Evolutionary conservation across 37 sponge, comb jelly and placozoan species (phyloP), one percentile per base, ranked within the genome.

Genomic region (Halichondria panicea): DNA sequence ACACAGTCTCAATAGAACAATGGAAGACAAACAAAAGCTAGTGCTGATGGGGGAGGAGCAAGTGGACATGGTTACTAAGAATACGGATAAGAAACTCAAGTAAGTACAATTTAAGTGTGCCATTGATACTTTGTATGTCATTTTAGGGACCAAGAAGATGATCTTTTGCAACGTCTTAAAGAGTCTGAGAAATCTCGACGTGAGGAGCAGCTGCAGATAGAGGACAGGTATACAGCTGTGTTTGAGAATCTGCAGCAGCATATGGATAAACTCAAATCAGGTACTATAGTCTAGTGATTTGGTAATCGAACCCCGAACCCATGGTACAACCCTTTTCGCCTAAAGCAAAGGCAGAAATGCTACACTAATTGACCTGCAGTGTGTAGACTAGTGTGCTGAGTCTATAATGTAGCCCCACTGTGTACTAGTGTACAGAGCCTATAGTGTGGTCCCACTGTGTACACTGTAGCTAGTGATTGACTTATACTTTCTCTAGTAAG

Each of bases 1-100:
- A 43, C 59, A 30, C 31, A 70, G 46, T 48, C 77, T 70, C 12
- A 37, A 45, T 11, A 61, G 71, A 40, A 69, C 75, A 31, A 27
- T 68, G 7, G 86, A 85, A 3, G 86, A 85, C 50, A 85, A 78
- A 28, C 70, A 78, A 39, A 71, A 32, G 35, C 67, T 85, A 4
- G 41, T 85, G 3, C 12, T 45, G 27, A 79, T 78, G 40, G 86
- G 79, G 40, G 86, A 85, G 59, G 79, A 85, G 33, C 65, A 74
- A 11, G 66, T 78, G 3, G 72, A 78, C 0, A n/a, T 30, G 12
- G 42, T 78, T 43, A 63, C 43, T 2, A 63, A 65, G 45, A 1
- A 54, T 15, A 64, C 78, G 19, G 79, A 71, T 32, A 31, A 63
- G 28, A 76, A 52, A 55, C 21, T 77, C n/a, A 72, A 72, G 86